Percentiles rank a stretch among this genome's conserved stretches.
Conservation (phyloP, 2,113 vertebrate genomes). For the Oreochromis niloticus region DNA sequence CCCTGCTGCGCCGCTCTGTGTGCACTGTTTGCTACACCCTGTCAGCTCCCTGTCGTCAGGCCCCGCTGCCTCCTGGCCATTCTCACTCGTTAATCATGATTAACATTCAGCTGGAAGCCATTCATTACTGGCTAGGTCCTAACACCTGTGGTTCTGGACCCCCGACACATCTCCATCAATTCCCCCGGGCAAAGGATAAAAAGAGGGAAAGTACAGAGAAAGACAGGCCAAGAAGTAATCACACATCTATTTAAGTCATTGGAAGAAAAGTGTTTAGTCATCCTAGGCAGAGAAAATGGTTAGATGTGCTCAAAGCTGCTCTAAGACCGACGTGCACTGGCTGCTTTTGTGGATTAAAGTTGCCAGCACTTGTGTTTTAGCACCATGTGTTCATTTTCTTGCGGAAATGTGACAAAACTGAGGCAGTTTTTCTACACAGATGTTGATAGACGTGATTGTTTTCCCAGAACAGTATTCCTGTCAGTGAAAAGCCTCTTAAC, state of each 20-base stretch:
- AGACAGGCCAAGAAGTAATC: not conserved
- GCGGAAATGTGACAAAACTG: not conserved
- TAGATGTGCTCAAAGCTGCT: not conserved
- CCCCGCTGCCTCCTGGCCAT: not conserved
- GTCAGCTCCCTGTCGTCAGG: not conserved
- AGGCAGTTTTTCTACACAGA: not conserved
- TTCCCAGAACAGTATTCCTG: not conserved
- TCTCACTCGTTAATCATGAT: slow-evolving; percentile 52
- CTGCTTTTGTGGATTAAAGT: not conserved
- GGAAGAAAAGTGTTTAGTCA: not conserved
- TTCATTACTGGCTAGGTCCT: slow-evolving; percentile 33
- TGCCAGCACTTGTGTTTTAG: not conserved
- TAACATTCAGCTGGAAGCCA: slow-evolving; percentile 37
- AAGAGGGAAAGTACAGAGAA: not conserved
- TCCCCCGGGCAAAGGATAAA: not conserved
- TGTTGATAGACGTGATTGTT: not conserved
- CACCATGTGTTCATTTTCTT: not conserved
- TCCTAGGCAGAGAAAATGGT: not conserved
- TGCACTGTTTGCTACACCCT: not conserved
- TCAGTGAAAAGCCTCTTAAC: not conserved
- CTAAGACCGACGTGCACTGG: not conserved
- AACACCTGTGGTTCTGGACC: slow-evolving; percentile 48
- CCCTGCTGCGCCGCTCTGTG: not conserved
- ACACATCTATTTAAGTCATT: not conserved
- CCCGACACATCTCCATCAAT: slow-evolving; percentile 31